These are phyloP conservation scores for Acinonyx jubatus DNA, from an alignment of 2,113 vertebrate species.

Conservation along the genomic window DNA sequence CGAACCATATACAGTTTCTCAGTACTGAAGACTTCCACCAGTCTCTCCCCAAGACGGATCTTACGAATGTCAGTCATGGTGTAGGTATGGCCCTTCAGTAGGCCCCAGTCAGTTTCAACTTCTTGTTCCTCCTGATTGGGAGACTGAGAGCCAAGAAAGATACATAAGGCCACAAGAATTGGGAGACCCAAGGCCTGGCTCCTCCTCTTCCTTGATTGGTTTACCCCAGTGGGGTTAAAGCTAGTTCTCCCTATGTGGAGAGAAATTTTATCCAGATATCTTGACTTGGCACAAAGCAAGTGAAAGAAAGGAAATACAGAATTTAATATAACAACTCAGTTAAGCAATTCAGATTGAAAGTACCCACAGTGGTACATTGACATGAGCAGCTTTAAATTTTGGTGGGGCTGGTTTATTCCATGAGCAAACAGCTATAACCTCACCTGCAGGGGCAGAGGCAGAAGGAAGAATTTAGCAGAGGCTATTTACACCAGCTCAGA, in stretches of 20 bases:
- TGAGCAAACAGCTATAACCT: neutral
- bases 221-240: neutral
- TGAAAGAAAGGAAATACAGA: neutral
- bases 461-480: neutral
- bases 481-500: neutral
- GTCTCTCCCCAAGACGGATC: slow-evolving; percentile 88
- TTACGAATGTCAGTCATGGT: slow-evolving; percentile 92
- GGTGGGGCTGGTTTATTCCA: neutral
- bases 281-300: neutral
- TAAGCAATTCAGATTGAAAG: slow-evolving; percentile 16
- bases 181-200: neutral
- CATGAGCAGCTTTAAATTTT: neutral
- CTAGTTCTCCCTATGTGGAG: neutral
- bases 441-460: neutral
- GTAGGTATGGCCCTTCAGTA: slow-evolving; percentile 94
- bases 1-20: slow-evolving; percentile 93
- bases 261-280: slow-evolving; percentile 14
- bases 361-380: neutral
- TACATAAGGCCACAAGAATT: neutral
- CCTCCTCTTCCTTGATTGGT: neutral
- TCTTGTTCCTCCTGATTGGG: slow-evolving; percentile 87
- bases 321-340: slow-evolving; percentile 1
- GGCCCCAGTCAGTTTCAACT: slow-evolving; percentile 85
- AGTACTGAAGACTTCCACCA: slow-evolving; percentile 86
- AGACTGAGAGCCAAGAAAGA: slow-evolving; percentile 42